Evolutionary conservation across 2,113 vertebrate genomes (phyloP), one percentile per base, ranked within the genome.

Genomic region (Piprites chloris): DNA sequence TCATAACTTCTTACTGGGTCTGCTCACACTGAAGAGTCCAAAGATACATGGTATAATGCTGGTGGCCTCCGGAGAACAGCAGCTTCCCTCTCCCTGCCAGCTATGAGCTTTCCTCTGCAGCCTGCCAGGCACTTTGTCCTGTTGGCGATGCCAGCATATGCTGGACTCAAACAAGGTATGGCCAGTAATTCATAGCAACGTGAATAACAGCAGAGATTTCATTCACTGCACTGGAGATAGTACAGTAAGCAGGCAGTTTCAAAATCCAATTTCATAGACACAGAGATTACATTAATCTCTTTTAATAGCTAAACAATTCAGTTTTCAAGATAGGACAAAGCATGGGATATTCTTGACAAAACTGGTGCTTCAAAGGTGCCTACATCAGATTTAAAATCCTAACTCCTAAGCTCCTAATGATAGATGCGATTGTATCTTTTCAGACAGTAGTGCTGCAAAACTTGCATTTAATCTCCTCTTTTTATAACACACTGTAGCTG

Each of bases 241-340:
- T 61, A 69, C 55, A 80, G 67, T 90, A 66, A 95, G 88, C 84
- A 88, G 93, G 86, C 84, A 49, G 74, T 85, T 95, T 91, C 78
- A 93, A 94, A 97, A 96, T 95, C 93, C 86, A 89, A 90, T 96
- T 97, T 96, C 92, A 94, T 92, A 95, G 92, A 46, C 73, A 78
- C 23, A 96, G 76, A 96, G 92, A 96, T 94, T 93, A 90, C 83
- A 73, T 93, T 96, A 94, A 96, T 96, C 90, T 95, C 66, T 85
- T 86, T 88, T 92, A 94, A 96, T 95, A 93, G 83, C 95, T 94
- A 92, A 93, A 94, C 90, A 96, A 94, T 94, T 93, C 80, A 2
- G 26, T 96, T 97, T 94, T 93, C 90, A 93, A 97, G 96, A 96
- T 58, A 93, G 80, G 69, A 93, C 93, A 96, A 96, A 92, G 49